These are phyloP conservation scores for Lutjanus erythropterus DNA, from an alignment of 2,113 vertebrate genomes.

Conservation along the genomic window DNA sequence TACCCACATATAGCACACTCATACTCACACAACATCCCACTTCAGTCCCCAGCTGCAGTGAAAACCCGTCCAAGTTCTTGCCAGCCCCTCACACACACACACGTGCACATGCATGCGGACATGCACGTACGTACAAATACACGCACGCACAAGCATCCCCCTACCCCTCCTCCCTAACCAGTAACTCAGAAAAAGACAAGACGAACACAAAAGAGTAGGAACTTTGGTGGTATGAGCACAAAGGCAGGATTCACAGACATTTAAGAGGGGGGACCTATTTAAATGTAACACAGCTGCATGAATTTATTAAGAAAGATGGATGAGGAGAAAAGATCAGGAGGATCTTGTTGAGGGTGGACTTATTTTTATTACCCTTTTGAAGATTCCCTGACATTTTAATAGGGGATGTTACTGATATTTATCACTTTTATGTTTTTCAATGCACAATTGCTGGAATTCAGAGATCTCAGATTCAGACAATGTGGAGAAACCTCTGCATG, in stretches of 20 bases:
- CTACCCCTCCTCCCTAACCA: conserved; percentile 17
- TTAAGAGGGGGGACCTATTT: conserved; percentile 71
- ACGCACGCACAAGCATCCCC: conserved; percentile 9
- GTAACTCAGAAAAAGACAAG: conserved; percentile 47
- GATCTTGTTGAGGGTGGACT: conserved; percentile 47
- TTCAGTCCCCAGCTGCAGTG: conserved; percentile 75
- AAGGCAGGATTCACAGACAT: conserved; percentile 79
- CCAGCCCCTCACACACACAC: conserved; percentile 21
- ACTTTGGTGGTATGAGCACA: conserved; percentile 70
- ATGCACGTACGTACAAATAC: conserved; percentile 1
- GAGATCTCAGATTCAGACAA: too few relatives aligned
- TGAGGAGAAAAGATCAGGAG: conserved; percentile 44
- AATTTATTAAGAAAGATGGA: conserved; percentile 69
- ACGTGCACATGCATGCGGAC: conserved; percentile 27
- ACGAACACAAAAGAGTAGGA: conserved; percentile 61
- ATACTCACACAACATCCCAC: conserved; percentile 22
- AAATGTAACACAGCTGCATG: conserved; percentile 78
- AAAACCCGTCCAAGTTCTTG: conserved; percentile 71
- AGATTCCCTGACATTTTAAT: conserved; percentile 65
- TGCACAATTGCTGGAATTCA: too few relatives aligned
- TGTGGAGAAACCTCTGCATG: too few relatives aligned
- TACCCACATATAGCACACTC: conserved; percentile 14
- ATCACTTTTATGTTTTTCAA: conserved; percentile 9
- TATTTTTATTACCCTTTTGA: conserved; percentile 67
- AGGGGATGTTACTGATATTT: conserved; percentile 53